Percentiles rank a stretch among this genome's conserved stretches.
These are phyloP conservation scores for Terrapene triunguis DNA, from an alignment of 2,113 vertebrate species.

Conservation along the genomic window DNA sequence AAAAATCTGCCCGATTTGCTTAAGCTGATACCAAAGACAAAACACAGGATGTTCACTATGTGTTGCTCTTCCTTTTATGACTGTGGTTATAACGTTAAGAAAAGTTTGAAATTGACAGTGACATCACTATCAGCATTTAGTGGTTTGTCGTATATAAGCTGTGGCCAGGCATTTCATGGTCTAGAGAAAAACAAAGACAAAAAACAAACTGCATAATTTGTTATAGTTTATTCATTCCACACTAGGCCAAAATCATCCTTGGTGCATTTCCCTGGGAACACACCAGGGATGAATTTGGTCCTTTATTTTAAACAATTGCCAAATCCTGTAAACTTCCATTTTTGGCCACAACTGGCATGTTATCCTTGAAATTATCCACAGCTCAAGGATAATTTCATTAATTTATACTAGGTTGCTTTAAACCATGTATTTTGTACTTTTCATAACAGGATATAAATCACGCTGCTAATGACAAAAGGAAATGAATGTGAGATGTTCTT, in stretches of 20 bases:
- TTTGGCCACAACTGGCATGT: constrained; percentile 13
- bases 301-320: background rate
- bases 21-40: constrained; percentile 82
- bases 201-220: background rate
- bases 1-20: constrained; percentile 89
- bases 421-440: constrained; percentile 31
- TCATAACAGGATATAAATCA: constrained; percentile 75
- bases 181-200: constrained; percentile 52
- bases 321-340: constrained; percentile 5
- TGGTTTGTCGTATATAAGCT: background rate
- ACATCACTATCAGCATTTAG: constrained; percentile 48
- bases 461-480: constrained; percentile 52
- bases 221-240: background rate
- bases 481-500: constrained; percentile 54
- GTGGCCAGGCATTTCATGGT: background rate
- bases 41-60: constrained; percentile 81
- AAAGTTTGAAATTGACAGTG: constrained; percentile 66
- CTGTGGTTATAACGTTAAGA: constrained; percentile 55
- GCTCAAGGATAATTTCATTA: constrained; percentile 26
- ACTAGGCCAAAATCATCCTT: constrained; percentile 3
- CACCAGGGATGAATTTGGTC: background rate
- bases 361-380: background rate
- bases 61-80: constrained; percentile 77
- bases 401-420: constrained; percentile 40
- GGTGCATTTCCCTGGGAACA: background rate